phyloP scores from a whole-genome alignment of 2,888 invertebrate species.

The Xanthia togata region DNA sequence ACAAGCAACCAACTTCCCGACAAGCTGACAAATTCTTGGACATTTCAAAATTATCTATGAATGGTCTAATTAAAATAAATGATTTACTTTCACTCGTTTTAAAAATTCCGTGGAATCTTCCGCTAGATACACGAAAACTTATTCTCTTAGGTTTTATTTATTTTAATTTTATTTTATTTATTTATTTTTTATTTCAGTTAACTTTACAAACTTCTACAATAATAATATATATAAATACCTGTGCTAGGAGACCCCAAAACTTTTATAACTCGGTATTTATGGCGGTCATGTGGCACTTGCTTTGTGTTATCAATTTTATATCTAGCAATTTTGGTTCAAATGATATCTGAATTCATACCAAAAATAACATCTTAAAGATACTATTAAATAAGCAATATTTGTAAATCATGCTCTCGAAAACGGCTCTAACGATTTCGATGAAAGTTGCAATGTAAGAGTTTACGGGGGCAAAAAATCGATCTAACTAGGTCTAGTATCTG shows the following conservation, averaged over 20 bases:
- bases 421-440: no score
- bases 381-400: no score
- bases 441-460: no score
- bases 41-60: conserved; percentile 38
- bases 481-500: no score
- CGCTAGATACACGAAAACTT: not conserved
- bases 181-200: no score
- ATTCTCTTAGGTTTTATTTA: no score
- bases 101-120: conserved; percentile 3
- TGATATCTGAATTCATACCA: not conserved
- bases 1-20: conserved; percentile 14
- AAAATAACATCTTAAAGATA: not conserved
- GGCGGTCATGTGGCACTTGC: not conserved
- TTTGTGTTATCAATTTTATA: not conserved
- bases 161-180: no score
- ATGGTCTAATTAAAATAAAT: conserved; percentile 42
- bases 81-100: conserved; percentile 22
- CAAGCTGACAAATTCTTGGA: conserved; percentile 13
- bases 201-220: no score
- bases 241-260: no score
- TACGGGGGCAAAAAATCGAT: no score
- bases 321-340: not conserved
- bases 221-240: no score
- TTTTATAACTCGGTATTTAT: not conserved
- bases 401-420: no score